Conservation (phyloP, 2,888 invertebrate species). For the Eremobia ochroleuca region DNA sequence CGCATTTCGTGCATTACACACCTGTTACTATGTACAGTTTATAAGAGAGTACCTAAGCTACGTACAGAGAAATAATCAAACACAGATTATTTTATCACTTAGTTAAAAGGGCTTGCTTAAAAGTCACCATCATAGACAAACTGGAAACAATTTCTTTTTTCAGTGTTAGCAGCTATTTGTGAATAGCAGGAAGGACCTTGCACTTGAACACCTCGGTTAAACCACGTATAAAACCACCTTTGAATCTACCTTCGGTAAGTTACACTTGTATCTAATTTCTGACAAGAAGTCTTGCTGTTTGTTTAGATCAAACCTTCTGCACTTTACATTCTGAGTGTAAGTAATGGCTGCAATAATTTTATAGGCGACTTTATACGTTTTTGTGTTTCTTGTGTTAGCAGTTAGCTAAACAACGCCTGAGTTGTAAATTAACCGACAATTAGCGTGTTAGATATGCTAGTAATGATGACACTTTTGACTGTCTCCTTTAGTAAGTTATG, state of each 20-base stretch:
- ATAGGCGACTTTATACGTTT: slow-evolving; percentile 10
- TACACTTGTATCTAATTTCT: neutral
- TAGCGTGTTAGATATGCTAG: neutral
- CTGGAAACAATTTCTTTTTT: too few species aligned
- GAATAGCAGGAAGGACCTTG: neutral
- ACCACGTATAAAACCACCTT: neutral
- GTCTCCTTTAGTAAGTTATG: neutral
- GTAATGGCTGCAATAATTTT: slow-evolving; percentile 14
- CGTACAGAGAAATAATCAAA: neutral
- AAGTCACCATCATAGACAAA: neutral
- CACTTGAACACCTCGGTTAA: too few species aligned
- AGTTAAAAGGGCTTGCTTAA: too few species aligned
- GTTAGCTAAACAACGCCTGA: neutral
- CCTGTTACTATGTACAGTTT: slow-evolving; percentile 40
- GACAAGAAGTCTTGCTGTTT: neutral
- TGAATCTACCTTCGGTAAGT: too few species aligned
- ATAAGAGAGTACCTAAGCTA: neutral
- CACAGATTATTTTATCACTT: neutral
- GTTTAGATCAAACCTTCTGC: slow-evolving; percentile 16
- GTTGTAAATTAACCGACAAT: slow-evolving; percentile 3
- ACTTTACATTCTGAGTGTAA: neutral
- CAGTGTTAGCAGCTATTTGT: neutral
- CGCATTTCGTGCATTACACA: slow-evolving; percentile 57
- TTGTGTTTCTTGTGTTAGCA: slow-evolving; percentile 5
- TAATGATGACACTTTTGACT: neutral